Evolutionary conservation across 2,113 vertebrate species (phyloP), one percentile per base, ranked within the genome.

Genomic region (Neogobius melanostomus): DNA sequence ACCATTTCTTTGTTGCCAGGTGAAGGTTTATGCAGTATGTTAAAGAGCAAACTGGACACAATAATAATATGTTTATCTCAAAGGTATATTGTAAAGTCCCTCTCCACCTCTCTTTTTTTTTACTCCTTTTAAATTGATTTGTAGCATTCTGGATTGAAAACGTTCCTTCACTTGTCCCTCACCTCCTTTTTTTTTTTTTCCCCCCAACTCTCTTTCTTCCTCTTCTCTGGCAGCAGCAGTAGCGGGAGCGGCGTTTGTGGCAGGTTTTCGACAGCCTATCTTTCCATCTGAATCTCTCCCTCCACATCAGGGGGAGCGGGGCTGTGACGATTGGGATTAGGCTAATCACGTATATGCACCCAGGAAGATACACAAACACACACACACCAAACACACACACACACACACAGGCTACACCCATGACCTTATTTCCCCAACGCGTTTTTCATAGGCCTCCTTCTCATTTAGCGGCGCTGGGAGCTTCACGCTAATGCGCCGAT

Each of bases 321-420:
- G 82, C 85, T 83, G 87, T 89, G 83, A 87, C 83, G 75, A 51
- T 74, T 62, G 75, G 79, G 85, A 89, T 89, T 85, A 86, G 68
- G 68, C 80, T 86, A 83, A 87, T 89, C 83, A 86, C 21, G 21
- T 21, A 21, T 21, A 2, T 2, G 21, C 21, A 21, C 21, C 21
- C 21, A 21, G 21, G 78, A 79, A 70, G 57, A 74, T 72, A 65
- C 68, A 68, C 70, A 57, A 42, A 15, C 42, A 62, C 59, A 45
- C 42, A 45, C 59, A 8, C 57, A 60, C n/a, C n/a, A n/a, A n/a
- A n/a, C 36, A 57, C 54, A 57, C 54, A 57, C 54, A 57, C 54
- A 57, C 54, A 57, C 42, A 62, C 36, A 47, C 42, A 70, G 21
- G 21, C 21, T 21, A 21, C 21, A 21, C 78, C 56, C 81, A 77